phyloP scores from a whole-genome alignment of 2,797 vertebrate species.

The Pipistrellus kuhlii region DNA sequence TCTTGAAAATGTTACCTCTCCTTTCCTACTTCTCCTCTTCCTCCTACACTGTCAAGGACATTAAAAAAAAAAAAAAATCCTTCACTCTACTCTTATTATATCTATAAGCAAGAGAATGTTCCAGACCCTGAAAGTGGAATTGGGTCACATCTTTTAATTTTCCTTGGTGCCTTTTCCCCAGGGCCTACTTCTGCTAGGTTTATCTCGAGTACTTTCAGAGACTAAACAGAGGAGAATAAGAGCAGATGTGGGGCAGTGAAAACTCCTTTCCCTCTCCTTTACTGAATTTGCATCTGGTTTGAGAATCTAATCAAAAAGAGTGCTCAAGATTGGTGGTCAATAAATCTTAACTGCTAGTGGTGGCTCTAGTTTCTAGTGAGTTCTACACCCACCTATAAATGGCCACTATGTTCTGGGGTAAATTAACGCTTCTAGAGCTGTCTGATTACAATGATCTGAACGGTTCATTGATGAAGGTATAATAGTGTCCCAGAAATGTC shows the following conservation, averaged over 20 bases:
- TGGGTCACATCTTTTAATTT: slow-evolving; percentile 27
- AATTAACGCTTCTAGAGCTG: slow-evolving; percentile 31
- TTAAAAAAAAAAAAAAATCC: neutral
- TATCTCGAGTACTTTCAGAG: neutral
- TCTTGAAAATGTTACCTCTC: neutral
- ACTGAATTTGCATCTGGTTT: neutral
- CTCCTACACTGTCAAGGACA: neutral
- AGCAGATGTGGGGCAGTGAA: neutral
- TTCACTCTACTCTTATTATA: neutral
- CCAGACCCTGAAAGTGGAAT: slow-evolving; percentile 34
- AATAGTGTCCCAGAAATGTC: slow-evolving; percentile 36
- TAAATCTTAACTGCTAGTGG: neutral
- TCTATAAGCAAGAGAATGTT: slow-evolving; percentile 26
- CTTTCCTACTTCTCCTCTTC: slow-evolving; percentile 23
- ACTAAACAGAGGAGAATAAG: slow-evolving; percentile 11
- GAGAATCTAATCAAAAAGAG: neutral
- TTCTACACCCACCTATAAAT: neutral
- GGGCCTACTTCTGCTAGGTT: neutral
- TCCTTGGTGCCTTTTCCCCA: neutral
- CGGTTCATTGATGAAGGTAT: slow-evolving; percentile 51
- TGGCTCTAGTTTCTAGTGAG: slow-evolving; percentile 31
- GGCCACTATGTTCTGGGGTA: neutral
- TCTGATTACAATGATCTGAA: slow-evolving; percentile 28
- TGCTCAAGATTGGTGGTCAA: neutral
- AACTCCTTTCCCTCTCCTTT: neutral